Percentiles rank a stretch among this genome's conserved stretches.
These are phyloP conservation scores for Hippocampus kuda DNA, from an alignment of 2,797 vertebrate species.

Conservation along the genomic window DNA sequence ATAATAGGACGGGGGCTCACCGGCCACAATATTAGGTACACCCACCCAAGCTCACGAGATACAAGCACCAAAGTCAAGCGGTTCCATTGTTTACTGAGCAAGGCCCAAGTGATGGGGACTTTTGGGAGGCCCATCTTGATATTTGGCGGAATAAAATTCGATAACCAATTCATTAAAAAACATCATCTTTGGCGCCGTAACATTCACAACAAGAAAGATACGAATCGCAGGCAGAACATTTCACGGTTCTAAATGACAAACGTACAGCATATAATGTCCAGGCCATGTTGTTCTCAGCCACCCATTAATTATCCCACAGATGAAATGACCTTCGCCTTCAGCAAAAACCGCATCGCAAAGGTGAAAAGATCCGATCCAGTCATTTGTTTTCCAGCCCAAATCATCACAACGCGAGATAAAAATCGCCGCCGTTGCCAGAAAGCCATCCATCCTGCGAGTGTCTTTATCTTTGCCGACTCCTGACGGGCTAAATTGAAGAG, in stretches of 20 bases:
- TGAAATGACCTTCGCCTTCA: neutral
- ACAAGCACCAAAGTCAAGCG: neutral
- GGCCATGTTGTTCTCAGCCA: neutral
- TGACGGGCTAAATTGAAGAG: conserved; percentile 53
- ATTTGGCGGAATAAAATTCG: too few relatives aligned
- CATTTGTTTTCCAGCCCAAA: conserved; percentile 13
- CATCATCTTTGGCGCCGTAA: too few relatives aligned
- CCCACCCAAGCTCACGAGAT: neutral
- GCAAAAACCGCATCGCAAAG: neutral
- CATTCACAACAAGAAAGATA: too few relatives aligned
- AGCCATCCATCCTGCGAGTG: conserved; percentile 29
- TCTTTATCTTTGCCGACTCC: conserved; percentile 40
- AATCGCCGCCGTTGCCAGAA: conserved; percentile 26
- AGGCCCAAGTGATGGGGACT: neutral
- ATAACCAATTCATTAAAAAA: too few relatives aligned
- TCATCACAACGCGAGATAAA: conserved; percentile 32
- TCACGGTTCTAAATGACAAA: too few relatives aligned
- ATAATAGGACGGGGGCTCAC: neutral
- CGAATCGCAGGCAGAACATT: too few relatives aligned
- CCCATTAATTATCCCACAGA: neutral
- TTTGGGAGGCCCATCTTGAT: too few relatives aligned
- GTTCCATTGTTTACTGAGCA: neutral
- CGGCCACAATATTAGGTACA: neutral
- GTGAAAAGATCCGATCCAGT: neutral
- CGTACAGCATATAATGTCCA: neutral